Conservation (phyloP, 2,113 vertebrate species). For the Crotalus viridis region DNA sequence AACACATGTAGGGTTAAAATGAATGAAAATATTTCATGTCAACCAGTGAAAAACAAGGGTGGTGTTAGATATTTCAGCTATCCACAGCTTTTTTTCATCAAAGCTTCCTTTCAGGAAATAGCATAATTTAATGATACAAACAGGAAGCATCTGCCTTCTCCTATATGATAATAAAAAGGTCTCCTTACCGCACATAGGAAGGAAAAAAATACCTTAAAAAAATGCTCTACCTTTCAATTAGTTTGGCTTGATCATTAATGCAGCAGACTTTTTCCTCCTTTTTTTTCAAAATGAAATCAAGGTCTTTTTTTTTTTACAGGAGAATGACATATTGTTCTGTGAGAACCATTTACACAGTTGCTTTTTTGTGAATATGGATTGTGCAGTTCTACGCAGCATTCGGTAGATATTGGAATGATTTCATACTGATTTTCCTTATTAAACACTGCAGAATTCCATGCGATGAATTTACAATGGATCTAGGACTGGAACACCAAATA, state of each 20-base stretch:
- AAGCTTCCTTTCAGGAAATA: slow-evolving; percentile 73
- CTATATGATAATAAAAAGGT: slow-evolving; percentile 70
- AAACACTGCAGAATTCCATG: not conserved
- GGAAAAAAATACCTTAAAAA: slow-evolving; percentile 43
- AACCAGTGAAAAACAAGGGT: slow-evolving; percentile 50
- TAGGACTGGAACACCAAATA: not conserved
- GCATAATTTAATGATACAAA: slow-evolving; percentile 73
- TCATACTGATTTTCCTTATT: not conserved
- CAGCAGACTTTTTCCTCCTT: slow-evolving; percentile 22
- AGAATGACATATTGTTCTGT: not conserved
- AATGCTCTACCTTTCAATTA: slow-evolving; percentile 48
- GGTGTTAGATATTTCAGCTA: slow-evolving; percentile 62
- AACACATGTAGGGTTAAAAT: slow-evolving; percentile 65
- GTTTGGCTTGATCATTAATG: slow-evolving; percentile 33
- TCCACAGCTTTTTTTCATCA: slow-evolving; percentile 61
- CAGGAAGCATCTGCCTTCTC: slow-evolving; percentile 73
- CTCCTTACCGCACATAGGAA: slow-evolving; percentile 40
- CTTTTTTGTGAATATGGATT: not conserved
- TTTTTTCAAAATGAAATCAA: slow-evolving; percentile 35
- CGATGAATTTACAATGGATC: no score
- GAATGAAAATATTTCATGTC: slow-evolving; percentile 68
- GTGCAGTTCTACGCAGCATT: not conserved
- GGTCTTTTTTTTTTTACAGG: not conserved
- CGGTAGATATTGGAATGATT: not conserved
- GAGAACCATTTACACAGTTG: not conserved